Percentiles rank a stretch among this genome's conserved stretches.
These are phyloP conservation scores for Nudaria mundana DNA, from an alignment of 2,888 invertebrate species.

Conservation along the genomic window DNA sequence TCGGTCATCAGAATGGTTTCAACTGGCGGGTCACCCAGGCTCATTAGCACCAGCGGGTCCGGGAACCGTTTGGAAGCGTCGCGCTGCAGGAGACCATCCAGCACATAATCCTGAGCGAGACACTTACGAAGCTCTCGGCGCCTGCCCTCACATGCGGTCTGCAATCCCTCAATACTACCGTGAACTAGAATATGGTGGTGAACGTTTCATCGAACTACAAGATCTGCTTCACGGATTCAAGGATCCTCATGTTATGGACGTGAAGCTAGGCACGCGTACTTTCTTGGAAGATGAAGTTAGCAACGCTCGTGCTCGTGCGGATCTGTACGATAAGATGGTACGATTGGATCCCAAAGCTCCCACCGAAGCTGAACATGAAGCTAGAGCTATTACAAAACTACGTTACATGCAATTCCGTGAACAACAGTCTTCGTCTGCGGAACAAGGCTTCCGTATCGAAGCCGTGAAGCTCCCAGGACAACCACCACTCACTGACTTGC, in stretches of 20 bases:
- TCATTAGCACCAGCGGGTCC: conserved; percentile 96
- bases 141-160: conserved; percentile 86
- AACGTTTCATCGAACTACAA: conserved; percentile 96
- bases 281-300: conserved; percentile 97
- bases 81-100: conserved; percentile 86
- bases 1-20: conserved; percentile 89
- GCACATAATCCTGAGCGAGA: conserved; percentile 87
- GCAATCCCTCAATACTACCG: conserved; percentile 93
- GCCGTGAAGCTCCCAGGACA: conserved; percentile 94
- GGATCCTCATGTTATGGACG: conserved; percentile 97
- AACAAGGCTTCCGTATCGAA: conserved; percentile 97
- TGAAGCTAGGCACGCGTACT: conserved; percentile 98
- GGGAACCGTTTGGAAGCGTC: conserved; percentile 96
- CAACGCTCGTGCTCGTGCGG: conserved; percentile 90
- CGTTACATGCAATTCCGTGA: conserved; percentile 98
- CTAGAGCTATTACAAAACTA: conserved; percentile 94
- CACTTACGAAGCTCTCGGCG: conserved; percentile 89
- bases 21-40: conserved; percentile 95
- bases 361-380: conserved; percentile 89
- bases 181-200: conserved; percentile 88
- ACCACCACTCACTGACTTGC: conserved; percentile 92
- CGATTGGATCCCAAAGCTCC: conserved; percentile 93
- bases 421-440: conserved; percentile 94
- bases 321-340: conserved; percentile 98
- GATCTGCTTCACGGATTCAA: conserved; percentile 94